Conservation (phyloP, 2,113 vertebrate species). For the Pardalotus punctatus region DNA sequence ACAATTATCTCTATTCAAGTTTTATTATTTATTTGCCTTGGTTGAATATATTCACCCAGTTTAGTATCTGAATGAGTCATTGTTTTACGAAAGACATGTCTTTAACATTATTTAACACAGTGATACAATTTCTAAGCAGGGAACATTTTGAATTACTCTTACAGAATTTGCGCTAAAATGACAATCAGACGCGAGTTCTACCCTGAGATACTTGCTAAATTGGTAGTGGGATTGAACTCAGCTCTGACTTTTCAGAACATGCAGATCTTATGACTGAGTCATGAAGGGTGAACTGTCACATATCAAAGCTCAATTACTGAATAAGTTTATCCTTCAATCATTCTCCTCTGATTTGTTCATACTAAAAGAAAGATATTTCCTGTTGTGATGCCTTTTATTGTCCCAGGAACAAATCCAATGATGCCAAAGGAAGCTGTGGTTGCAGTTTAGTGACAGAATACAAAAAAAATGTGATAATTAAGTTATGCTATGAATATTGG, state of each 20-base stretch:
- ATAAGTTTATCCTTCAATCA: not conserved
- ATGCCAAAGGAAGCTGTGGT: not conserved
- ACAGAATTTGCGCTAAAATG: not conserved
- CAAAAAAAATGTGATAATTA: slow-evolving; percentile 57
- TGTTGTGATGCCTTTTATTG: slow-evolving; percentile 18
- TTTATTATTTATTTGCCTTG: not conserved
- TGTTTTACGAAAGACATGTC: not conserved
- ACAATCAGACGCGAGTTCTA: not conserved
- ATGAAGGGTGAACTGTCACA: not conserved
- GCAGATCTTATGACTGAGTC: not conserved
- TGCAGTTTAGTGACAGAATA: slow-evolving; percentile 20
- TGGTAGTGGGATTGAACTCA: not conserved
- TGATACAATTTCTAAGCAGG: not conserved
- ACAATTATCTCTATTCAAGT: not conserved
- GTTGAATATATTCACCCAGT: not conserved
- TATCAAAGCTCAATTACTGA: slow-evolving; percentile 17
- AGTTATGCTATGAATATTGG: slow-evolving; percentile 59
- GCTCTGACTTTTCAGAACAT: slow-evolving; percentile 18
- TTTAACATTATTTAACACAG: not conserved
- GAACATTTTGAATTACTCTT: not conserved
- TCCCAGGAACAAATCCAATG: not conserved
- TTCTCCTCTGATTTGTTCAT: slow-evolving; percentile 38
- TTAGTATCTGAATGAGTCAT: not conserved
- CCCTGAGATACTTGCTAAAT: not conserved
- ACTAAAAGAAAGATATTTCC: not conserved